Evolutionary conservation across 64 coral and sea anemone species (phyloP).

Genomic region (Montipora cactus): DNA sequence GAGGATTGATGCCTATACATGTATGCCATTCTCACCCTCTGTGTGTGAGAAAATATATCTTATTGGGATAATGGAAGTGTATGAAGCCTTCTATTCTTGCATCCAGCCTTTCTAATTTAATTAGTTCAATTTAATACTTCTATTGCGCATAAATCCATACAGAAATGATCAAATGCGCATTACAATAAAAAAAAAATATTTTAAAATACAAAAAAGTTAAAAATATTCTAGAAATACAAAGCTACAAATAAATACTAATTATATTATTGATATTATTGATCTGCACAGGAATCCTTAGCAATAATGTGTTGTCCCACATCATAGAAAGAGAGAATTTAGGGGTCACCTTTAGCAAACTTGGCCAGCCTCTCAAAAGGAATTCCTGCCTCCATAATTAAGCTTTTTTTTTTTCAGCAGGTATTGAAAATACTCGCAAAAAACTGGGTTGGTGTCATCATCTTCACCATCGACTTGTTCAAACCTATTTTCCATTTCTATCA

Average conservation of each 20-base stretch:
- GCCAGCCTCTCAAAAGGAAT: background rate
- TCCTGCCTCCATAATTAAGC: too few species aligned
- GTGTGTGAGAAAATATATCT: background rate
- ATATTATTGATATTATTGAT: background rate
- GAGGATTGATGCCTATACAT: background rate
- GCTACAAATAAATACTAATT: too few species aligned
- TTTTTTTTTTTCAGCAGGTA: too few species aligned
- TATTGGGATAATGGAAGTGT: background rate
- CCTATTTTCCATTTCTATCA: too few species aligned
- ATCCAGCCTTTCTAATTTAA: background rate
- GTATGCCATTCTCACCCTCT: background rate
- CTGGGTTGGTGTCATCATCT: background rate
- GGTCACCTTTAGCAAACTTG: slow-evolving; percentile 1
- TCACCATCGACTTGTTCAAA: too few species aligned
- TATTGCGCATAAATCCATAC: too few species aligned
- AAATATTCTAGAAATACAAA: too few species aligned
- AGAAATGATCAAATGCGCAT: too few species aligned
- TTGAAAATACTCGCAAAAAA: too few species aligned
- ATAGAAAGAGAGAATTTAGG: background rate
- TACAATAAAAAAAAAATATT: too few species aligned
- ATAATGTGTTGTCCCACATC: background rate
- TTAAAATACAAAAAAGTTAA: too few species aligned
- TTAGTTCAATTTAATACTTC: too few species aligned
- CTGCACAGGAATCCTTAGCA: background rate
- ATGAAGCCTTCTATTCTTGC: background rate